phyloP scores from a whole-genome alignment of 1,140 invertebrate species.

The Zaprionus vittiger region DNA sequence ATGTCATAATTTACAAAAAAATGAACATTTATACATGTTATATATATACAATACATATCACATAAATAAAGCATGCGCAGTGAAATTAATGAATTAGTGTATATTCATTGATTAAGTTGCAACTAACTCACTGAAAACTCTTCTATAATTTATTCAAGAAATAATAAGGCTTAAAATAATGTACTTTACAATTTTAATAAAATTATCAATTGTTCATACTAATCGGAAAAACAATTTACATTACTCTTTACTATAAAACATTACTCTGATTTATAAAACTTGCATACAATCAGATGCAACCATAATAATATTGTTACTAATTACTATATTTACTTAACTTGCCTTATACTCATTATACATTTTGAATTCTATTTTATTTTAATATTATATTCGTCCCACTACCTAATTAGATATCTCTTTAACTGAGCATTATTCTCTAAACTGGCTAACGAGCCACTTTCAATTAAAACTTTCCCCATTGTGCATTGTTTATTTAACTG shows the following conservation, averaged over 20 bases:
- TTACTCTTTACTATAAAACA: too few relatives aligned
- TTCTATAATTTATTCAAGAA: too few relatives aligned
- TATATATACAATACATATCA: not conserved
- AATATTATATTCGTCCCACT: not conserved
- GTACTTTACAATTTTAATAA: too few relatives aligned
- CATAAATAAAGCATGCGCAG: too few relatives aligned
- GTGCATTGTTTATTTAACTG: not conserved
- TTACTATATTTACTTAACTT: not conserved
- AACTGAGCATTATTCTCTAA: not conserved
- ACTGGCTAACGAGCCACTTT: not conserved
- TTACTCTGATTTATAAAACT: too few relatives aligned
- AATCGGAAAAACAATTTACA: too few relatives aligned
- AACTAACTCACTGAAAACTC: too few relatives aligned
- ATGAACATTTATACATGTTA: not conserved
- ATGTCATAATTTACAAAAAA: not conserved
- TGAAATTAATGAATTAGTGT: fast-evolving
- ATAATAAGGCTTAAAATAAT: too few relatives aligned
- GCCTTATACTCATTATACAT: not conserved
- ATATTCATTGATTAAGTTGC: too few relatives aligned
- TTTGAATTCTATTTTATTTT: not conserved
- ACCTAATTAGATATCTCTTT: not conserved
- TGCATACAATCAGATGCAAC: too few relatives aligned
- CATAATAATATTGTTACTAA: not conserved
- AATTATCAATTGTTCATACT: too few relatives aligned
- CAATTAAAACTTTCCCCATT: not conserved